Evolutionary conservation across 2,888 invertebrate genomes (phyloP).

Genomic region (Gasteruption jaculator): DNA sequence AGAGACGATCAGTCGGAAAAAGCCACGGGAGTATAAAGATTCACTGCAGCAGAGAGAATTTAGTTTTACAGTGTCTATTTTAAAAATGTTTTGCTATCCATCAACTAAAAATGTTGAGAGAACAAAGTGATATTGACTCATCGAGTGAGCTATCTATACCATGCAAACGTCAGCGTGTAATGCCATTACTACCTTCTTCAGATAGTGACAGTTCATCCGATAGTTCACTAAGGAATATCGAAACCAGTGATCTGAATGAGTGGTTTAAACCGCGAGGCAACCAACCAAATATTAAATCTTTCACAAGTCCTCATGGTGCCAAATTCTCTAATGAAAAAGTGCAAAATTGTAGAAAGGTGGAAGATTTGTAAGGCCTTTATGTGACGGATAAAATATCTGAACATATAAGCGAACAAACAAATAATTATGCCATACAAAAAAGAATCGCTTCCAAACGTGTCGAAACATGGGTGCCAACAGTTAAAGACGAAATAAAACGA

Average conservation of each 20-base stretch:
- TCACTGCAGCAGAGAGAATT: conserved; percentile 13
- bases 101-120: conserved; percentile 13
- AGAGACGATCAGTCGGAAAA: conserved; percentile 13
- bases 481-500: conserved; percentile 8
- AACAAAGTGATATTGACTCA: too few relatives aligned
- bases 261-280: conserved; percentile 10
- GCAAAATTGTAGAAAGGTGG: conserved; percentile 8
- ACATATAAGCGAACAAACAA: conserved; percentile 8
- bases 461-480: conserved; percentile 7
- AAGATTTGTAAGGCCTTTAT: too few relatives aligned
- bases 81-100: conserved; percentile 12
- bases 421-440: conserved; percentile 8
- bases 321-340: too few relatives aligned
- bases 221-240: too few relatives aligned
- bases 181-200: conserved; percentile 12
- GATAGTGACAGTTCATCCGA: conserved; percentile 10
- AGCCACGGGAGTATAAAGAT: conserved; percentile 13
- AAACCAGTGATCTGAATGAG: too few relatives aligned
- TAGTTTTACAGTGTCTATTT: conserved; percentile 17
- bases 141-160: conserved; percentile 10
- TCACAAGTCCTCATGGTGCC: too few relatives aligned
- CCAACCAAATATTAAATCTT: too few relatives aligned
- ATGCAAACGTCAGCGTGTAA: conserved; percentile 12
- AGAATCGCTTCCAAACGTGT: conserved; percentile 5
- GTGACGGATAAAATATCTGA: conserved; percentile 7